Evolutionary conservation across 2,888 invertebrate species (phyloP), one percentile per base, ranked within the genome.

Genomic region (Macrostomum cliftonense): DNA sequence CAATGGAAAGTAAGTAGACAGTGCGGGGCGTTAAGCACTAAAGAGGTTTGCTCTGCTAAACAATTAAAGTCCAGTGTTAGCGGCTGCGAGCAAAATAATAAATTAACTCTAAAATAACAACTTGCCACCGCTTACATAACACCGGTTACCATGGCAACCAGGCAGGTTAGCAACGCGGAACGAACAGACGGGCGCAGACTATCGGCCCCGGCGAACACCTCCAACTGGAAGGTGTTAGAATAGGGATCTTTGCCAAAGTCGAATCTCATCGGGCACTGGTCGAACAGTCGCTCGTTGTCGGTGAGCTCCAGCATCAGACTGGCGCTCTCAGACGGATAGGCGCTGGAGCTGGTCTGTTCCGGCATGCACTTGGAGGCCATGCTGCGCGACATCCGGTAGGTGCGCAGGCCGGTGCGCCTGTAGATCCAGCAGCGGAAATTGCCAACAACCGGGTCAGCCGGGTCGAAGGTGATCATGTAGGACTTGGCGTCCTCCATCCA

Each of bases 401-500:
- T 51, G 28, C 39, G 21, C 38, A 43, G 43, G 17, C 49, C 37
- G 12, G 44, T 12, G 12, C 51, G 39, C 43, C 28, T 50, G 49
- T 51, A 51, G 37, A 52, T 39, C 46, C 52, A 52, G 39, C 52
- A 47, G 37, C 52, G 46, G 37, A 47, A 52, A 36, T 52, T 37
- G 28, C 28, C 28, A 28, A 28, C 28, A 4, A 86, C 82, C 0
- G 93, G 86, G 74, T 95, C 93, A 60, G 91, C 76, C 64, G 88
- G 88, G 67, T 95, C 93, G 67, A 83, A 89, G 0, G 93, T 95
- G 49, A 95, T 83, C 42, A 95, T 73, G 69, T 93, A 93, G 0
- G 93, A 93, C 67, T 84, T 86, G 38, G 93, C 76, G 74, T 95
- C 93, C 68, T 95, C 93, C 69, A 91, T 88, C 88, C 91, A 95